These are phyloP conservation scores for Matsumurasca onukii DNA, from an alignment of 1,140 invertebrate species.

Conservation along the genomic window DNA sequence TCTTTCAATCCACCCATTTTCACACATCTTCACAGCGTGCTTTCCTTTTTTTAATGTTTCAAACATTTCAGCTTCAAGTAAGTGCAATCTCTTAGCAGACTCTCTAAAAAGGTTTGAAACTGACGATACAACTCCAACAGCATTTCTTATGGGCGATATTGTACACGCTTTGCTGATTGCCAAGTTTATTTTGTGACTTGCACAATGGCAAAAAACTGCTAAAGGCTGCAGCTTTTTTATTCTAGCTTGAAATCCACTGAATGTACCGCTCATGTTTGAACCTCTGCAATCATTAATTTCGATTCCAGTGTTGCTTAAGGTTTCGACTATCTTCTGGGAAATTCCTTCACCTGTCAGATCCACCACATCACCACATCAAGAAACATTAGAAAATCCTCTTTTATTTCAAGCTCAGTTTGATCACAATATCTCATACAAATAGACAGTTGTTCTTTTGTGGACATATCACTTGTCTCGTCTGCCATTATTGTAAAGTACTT, in stretches of 20 bases:
- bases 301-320: conserved; percentile 1
- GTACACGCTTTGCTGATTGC: conserved; percentile 9
- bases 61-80: not conserved
- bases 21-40: not conserved
- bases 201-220: conserved; percentile 37
- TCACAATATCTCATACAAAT: conserved; percentile 38
- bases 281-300: conserved; percentile 36
- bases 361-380: conserved; percentile 26
- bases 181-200: conserved; percentile 40
- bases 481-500: conserved; percentile 28
- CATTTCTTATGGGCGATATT: not conserved
- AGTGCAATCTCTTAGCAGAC: not conserved
- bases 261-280: conserved; percentile 38
- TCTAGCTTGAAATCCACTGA: conserved; percentile 36
- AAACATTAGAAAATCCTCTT: conserved; percentile 41
- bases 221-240: conserved; percentile 37
- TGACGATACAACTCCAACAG: not conserved
- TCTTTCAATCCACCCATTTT: conserved; percentile 16
- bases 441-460: conserved; percentile 34
- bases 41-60: not conserved
- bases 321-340: not conserved
- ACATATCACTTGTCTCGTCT: conserved; percentile 38
- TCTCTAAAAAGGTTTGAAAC: not conserved
- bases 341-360: conserved; percentile 22
- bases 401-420: conserved; percentile 19